These are phyloP conservation scores for Apotomis capreana DNA, from an alignment of 2,888 invertebrate genomes.

Conservation along the genomic window DNA sequence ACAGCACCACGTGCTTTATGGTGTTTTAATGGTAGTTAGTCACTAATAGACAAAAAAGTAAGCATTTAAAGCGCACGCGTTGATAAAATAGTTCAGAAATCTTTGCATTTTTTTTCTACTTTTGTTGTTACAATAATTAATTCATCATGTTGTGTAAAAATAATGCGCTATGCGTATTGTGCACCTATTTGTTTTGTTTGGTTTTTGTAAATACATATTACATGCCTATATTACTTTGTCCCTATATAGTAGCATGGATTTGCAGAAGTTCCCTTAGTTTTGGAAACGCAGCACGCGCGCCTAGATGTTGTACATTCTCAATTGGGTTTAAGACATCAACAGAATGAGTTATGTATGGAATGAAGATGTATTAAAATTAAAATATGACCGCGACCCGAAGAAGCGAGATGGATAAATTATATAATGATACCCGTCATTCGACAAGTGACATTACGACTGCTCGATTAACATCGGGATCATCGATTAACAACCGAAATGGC, in stretches of 20 bases:
- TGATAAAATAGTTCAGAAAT: conserved; percentile 15
- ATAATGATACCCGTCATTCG: conserved; percentile 62
- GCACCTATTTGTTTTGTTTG: too few relatives aligned
- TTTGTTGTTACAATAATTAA: too few relatives aligned
- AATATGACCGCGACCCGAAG: conserved; percentile 3
- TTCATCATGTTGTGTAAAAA: too few relatives aligned
- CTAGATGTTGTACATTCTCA: too few relatives aligned
- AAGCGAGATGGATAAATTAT: conserved; percentile 53
- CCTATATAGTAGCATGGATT: too few relatives aligned
- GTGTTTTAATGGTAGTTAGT: conserved; percentile 35
- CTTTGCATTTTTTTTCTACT: not conserved
- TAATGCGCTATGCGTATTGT: too few relatives aligned
- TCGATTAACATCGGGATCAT: conserved; percentile 51
- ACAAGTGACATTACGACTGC: conserved; percentile 65
- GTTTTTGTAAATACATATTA: too few relatives aligned
- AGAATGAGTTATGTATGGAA: conserved; percentile 16
- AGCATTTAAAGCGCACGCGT: conserved; percentile 11
- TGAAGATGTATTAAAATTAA: conserved; percentile 16
- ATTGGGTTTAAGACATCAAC: not conserved
- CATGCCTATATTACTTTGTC: too few relatives aligned
- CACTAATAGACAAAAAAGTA: conserved; percentile 23
- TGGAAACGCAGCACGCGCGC: too few relatives aligned
- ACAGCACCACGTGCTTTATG: conserved; percentile 42
- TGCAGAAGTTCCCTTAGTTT: too few relatives aligned
- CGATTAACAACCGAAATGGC: conserved; percentile 61